Conservation (phyloP, 2,113 vertebrate species). For the Ondatra zibethicus region DNA sequence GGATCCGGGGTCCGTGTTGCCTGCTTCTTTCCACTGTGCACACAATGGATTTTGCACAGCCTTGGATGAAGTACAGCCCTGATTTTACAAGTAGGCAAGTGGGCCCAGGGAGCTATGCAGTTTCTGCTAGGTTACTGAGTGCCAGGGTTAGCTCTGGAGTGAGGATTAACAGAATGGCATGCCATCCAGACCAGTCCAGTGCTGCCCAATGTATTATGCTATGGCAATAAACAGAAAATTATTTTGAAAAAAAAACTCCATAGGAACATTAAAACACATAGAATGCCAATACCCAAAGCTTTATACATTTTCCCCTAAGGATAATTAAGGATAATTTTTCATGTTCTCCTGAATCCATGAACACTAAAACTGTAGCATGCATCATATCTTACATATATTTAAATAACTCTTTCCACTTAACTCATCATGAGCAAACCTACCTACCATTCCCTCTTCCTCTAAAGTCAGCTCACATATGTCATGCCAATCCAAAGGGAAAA, state of each 20-base stretch:
- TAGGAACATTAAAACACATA: not conserved
- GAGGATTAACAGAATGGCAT: not conserved
- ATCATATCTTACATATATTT: not conserved
- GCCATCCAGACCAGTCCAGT: not conserved
- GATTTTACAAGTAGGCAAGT: not conserved
- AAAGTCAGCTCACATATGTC: not conserved
- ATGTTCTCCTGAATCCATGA: not conserved
- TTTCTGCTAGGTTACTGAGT: not conserved
- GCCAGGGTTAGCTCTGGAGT: not conserved
- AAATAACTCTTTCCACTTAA: not conserved
- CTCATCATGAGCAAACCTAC: not conserved
- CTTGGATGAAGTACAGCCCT: not conserved
- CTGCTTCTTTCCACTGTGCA: not conserved
- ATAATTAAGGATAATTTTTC: not conserved
- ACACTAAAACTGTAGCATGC: not conserved
- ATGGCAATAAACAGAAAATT: not conserved
- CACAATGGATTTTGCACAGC: not conserved
- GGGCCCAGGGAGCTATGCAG: not conserved
- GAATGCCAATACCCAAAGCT: not conserved
- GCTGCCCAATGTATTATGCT: not conserved
- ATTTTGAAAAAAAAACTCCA: not conserved
- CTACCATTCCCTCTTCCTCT: not conserved
- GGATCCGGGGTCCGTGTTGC: accelerated
- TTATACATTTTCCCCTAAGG: not conserved
- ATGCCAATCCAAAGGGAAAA: not conserved